These are phyloP conservation scores for Alloplasta piceator DNA, from an alignment of 2,888 invertebrate species.

Conservation along the genomic window DNA sequence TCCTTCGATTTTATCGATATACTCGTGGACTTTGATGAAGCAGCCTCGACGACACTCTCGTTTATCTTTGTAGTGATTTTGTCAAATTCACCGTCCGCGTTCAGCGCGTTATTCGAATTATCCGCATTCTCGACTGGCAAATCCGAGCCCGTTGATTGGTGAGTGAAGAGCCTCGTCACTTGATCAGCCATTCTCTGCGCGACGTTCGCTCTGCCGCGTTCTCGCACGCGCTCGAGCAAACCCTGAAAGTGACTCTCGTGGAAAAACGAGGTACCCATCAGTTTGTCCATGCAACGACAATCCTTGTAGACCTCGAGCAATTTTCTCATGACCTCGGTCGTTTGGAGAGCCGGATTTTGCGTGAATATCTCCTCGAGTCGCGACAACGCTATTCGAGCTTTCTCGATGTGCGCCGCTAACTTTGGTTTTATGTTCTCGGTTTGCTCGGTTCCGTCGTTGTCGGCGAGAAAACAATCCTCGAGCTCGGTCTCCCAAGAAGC, in stretches of 20 bases:
- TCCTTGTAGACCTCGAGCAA: conserved; percentile 93
- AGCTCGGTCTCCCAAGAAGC: conserved; percentile 94
- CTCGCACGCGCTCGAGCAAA: conserved; percentile 90
- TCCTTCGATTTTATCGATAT: conserved; percentile 60
- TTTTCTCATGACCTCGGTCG: conserved; percentile 91
- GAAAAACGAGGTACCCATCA: conserved; percentile 94
- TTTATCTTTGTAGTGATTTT: conserved; percentile 68
- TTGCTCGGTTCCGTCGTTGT: conserved; percentile 82
- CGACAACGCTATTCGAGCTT: conserved; percentile 90
- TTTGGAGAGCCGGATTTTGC: conserved; percentile 90
- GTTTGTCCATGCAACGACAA: conserved; percentile 93
- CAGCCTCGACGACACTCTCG: conserved; percentile 63
- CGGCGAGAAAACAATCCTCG: conserved; percentile 85
- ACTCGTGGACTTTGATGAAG: conserved; percentile 42
- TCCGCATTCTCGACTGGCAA: conserved; percentile 65
- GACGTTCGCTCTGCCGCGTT: conserved; percentile 88
- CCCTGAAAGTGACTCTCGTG: conserved; percentile 92
- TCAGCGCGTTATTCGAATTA: conserved; percentile 67
- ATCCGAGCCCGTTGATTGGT: conserved; percentile 77
- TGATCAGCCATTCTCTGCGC: conserved; percentile 91
- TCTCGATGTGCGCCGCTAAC: conserved; percentile 91
- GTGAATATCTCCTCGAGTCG: conserved; percentile 92
- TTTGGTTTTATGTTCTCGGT: conserved; percentile 84
- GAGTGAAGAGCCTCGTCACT: conserved; percentile 83
- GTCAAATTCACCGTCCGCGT: conserved; percentile 64